Evolutionary conservation across 1,140 invertebrate genomes (phyloP), one percentile per base, ranked within the genome.

Genomic region (Trachelipus rathkii): DNA sequence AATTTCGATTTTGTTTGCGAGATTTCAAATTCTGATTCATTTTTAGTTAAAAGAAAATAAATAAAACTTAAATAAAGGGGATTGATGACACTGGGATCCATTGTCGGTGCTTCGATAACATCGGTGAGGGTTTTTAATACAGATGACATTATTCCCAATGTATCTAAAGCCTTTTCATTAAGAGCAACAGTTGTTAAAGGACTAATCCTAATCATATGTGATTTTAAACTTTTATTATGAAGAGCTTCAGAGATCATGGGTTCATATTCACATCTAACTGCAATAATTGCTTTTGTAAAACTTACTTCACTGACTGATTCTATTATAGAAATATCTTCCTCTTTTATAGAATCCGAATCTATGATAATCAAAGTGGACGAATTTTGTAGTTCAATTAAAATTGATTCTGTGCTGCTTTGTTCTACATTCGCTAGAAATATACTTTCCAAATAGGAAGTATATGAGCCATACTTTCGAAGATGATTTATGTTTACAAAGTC

Each of bases 61-160:
- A 60, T 60, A 19, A 60, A 60, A 19, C 50, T 60, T 60, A 60
- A 60, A 60, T 60, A 60, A 13, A 60, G 50, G 19, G 50, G 50
- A 60, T 19, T 60, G 11, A 60, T 60, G 8, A 60, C 11, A 19
- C 19, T 60, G 19, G 50, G 50, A 60, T 60, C 50, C 50, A 60
- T 60, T 15, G 50, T 60, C 11, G 50, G 50, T 60, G 50, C 2
- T 19, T 60, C 50, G 4, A 60, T 19, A 19, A 60, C 8, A 2
- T 60, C 50, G 50, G 19, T 60, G 19, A 60, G 50, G 11, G 19
- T 19, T 15, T 60, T 19, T 15, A 60, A 13, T 4, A 19, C 19
- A 60, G 11, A 15, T 8, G 11, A 13, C 19, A 4, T 19, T 60
- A 60, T 60, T 60, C 50, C 50, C 19, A 60, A 60, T 15, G 50